Conservation (phyloP, 1,140 invertebrate genomes). For the Diploscapter pachys region DNA sequence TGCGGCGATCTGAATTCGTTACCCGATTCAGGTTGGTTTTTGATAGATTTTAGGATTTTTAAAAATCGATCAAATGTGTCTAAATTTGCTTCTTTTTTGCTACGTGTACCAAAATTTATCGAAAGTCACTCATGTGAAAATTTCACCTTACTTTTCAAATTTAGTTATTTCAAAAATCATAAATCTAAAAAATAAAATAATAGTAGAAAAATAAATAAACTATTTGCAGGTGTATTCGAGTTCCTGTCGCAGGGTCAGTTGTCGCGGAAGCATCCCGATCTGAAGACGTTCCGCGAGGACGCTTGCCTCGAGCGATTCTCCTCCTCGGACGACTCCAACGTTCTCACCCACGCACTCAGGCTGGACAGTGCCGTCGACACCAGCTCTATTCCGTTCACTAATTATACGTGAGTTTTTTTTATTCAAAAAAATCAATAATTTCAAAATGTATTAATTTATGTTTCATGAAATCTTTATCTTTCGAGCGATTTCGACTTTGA, state of each 20-base stretch:
- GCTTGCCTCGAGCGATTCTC: conserved; percentile 33
- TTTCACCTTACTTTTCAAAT: too few species aligned
- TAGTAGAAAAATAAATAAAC: too few species aligned
- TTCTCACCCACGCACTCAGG: conserved; percentile 80
- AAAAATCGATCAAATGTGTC: too few species aligned
- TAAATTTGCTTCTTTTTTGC: too few species aligned
- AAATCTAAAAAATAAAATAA: too few species aligned
- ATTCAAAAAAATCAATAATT: neutral
- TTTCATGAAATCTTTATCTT: too few species aligned
- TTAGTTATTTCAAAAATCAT: too few species aligned
- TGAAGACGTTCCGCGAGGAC: conserved; percentile 92
- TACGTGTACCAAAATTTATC: too few species aligned
- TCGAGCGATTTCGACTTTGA: too few species aligned
- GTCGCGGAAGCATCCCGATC: conserved; percentile 84
- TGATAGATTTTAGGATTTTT: too few species aligned
- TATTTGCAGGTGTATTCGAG: conserved; percentile 81
- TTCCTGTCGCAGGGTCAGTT: conserved; percentile 85
- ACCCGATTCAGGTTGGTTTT: conserved; percentile 82
- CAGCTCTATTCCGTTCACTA: conserved; percentile 94
- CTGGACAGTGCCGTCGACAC: conserved; percentile 87
- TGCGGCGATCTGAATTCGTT: conserved; percentile 98
- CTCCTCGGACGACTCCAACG: conserved; percentile 35
- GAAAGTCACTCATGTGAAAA: too few species aligned
- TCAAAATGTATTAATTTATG: too few species aligned
- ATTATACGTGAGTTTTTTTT: conserved; percentile 79